phyloP scores from a whole-genome alignment of 2,888 invertebrate genomes.

The Nomada lathburiana region DNA sequence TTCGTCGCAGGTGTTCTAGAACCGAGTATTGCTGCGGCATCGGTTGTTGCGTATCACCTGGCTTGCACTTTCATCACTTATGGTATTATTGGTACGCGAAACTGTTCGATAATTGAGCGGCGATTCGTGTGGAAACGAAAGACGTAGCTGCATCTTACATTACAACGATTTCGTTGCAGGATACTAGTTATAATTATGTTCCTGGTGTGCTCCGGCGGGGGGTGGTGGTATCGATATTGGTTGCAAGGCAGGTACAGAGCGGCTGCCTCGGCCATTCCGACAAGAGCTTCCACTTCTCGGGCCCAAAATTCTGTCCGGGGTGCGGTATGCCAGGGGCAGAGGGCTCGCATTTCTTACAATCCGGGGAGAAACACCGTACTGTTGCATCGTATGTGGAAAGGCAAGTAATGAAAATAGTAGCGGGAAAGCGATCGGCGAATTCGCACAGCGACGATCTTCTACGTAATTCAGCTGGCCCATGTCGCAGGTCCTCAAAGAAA shows the following conservation, averaged over 20 bases:
- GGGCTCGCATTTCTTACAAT: conserved; percentile 83
- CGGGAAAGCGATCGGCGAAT: background rate
- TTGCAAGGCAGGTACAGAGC: conserved; percentile 83
- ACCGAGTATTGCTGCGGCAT: conserved; percentile 86
- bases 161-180: conserved; percentile 76
- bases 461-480: too few relatives aligned
- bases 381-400: conserved; percentile 84
- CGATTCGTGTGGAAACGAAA: too few relatives aligned
- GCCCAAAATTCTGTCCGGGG: conserved; percentile 77
- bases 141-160: background rate
- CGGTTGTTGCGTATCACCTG: conserved; percentile 86
- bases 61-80: conserved; percentile 86
- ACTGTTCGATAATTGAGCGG: background rate
- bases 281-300: conserved; percentile 76
- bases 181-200: conserved; percentile 86
- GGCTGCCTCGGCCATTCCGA: conserved; percentile 79
- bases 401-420: conserved; percentile 63
- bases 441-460: background rate
- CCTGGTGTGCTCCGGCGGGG: conserved; percentile 86
- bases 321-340: conserved; percentile 79
- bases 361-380: conserved; percentile 83
- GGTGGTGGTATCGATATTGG: conserved; percentile 86
- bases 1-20: conserved; percentile 82
- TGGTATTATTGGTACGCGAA: conserved; percentile 86
- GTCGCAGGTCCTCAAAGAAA: conserved; percentile 79